phyloP scores from a whole-genome alignment of 2,888 invertebrate species.

The Cylloceria caligata region DNA sequence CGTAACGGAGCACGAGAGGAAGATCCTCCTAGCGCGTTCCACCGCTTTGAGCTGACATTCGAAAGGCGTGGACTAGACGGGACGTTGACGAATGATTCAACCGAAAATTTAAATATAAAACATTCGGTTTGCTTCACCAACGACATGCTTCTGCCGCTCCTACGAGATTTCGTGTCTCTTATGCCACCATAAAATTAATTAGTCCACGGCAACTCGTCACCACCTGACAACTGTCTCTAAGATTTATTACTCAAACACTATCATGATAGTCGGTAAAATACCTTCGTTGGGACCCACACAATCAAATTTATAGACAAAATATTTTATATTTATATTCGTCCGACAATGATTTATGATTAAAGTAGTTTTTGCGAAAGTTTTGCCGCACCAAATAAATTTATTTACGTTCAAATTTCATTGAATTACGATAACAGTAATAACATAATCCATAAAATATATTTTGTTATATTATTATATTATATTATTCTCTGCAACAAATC shows the following conservation, averaged over 20 bases:
- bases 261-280: slow-evolving; percentile 43
- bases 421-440: too few species aligned
- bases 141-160: slow-evolving; percentile 15
- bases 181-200: slow-evolving; percentile 59
- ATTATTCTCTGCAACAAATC: too few species aligned
- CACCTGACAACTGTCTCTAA: slow-evolving; percentile 62
- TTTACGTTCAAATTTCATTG: too few species aligned
- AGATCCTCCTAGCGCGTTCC: slow-evolving; percentile 64
- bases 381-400: background rate
- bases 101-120: slow-evolving; percentile 68
- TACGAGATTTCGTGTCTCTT: slow-evolving; percentile 21
- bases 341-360: background rate
- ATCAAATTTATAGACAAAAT: background rate
- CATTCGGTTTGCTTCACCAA: slow-evolving; percentile 37
- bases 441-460: background rate
- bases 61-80: slow-evolving; percentile 69
- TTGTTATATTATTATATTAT: too few species aligned
- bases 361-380: background rate
- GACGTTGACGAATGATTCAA: slow-evolving; percentile 68
- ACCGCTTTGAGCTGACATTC: slow-evolving; percentile 62
- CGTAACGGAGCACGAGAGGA: slow-evolving; percentile 26
- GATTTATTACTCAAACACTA: slow-evolving; percentile 58
- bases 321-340: background rate
- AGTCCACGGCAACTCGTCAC: slow-evolving; percentile 62
- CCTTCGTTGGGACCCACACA: background rate